Evolutionary conservation across 2,888 invertebrate species (phyloP).

Genomic region (Orthonychiurus folsomi): DNA sequence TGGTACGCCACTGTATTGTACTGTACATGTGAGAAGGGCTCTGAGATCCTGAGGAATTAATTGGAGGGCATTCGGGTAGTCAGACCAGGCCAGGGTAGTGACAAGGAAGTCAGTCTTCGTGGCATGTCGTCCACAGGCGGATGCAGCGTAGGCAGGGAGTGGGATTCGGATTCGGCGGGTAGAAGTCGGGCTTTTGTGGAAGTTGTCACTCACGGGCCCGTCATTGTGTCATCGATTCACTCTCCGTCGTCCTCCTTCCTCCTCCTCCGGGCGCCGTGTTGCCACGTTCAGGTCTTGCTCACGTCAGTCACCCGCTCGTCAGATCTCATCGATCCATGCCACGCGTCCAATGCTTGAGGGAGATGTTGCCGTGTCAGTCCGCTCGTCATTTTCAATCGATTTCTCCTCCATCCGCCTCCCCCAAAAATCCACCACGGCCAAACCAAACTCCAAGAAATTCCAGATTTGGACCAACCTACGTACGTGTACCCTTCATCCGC

Average conservation of each 20-base stretch:
- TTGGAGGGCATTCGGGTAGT: too few species aligned
- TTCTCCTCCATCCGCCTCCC: slow-evolving; percentile 18
- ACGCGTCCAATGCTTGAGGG: slow-evolving; percentile 26
- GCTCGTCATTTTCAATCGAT: slow-evolving; percentile 39
- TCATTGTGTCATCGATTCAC: slow-evolving; percentile 36
- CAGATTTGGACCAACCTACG: neutral
- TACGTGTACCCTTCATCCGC: neutral
- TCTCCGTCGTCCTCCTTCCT: slow-evolving; percentile 28
- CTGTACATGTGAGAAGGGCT: too few species aligned
- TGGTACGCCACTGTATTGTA: too few species aligned
- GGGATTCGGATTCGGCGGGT: neutral
- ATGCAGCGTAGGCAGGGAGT: neutral
- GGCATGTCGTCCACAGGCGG: too few species aligned
- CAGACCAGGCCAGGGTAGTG: neutral
- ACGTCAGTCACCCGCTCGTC: slow-evolving; percentile 39
- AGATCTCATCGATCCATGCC: slow-evolving; percentile 39
- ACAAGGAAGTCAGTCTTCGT: neutral
- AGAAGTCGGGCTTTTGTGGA: slow-evolving; percentile 13
- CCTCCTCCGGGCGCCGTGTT: slow-evolving; percentile 27
- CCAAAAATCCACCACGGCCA: too few species aligned
- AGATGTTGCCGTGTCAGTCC: slow-evolving; percentile 37
- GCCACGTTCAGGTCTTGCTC: slow-evolving; percentile 39
- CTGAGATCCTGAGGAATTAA: too few species aligned
- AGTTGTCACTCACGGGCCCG: slow-evolving; percentile 35
- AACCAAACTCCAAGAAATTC: too few species aligned